phyloP scores from a whole-genome alignment of 2,113 vertebrate genomes.

The Polyodon spathula region DNA sequence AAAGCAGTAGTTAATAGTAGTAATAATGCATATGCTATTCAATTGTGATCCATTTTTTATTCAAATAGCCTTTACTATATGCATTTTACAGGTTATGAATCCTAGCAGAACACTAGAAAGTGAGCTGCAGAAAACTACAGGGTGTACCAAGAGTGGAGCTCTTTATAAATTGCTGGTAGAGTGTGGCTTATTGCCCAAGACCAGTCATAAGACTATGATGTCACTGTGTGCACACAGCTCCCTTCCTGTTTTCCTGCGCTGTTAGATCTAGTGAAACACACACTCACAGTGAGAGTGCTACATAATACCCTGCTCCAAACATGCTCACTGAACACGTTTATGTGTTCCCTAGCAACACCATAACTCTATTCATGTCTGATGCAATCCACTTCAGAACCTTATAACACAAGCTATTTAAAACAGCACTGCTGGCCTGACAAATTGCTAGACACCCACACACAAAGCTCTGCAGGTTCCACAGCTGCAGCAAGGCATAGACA shows the following conservation, averaged over 20 bases:
- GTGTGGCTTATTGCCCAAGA: slow-evolving; percentile 46
- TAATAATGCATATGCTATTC: no score
- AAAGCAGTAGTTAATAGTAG: no score
- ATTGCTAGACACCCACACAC: slow-evolving; percentile 36
- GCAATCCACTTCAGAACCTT: slow-evolving; percentile 28
- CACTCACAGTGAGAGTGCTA: neutral
- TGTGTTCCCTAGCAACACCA: slow-evolving; percentile 43
- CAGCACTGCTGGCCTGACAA: slow-evolving; percentile 14
- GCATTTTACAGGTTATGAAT: no score
- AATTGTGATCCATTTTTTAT: no score
- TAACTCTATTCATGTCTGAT: slow-evolving; percentile 37
- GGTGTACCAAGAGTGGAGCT: slow-evolving; percentile 9
- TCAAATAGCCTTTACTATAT: no score
- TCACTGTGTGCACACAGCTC: slow-evolving; percentile 41
- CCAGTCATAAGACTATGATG: slow-evolving; percentile 50
- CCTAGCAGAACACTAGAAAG: neutral
- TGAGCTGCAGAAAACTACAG: slow-evolving; percentile 4
- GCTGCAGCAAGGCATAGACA: slow-evolving; percentile 3
- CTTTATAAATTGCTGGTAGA: slow-evolving; percentile 25
- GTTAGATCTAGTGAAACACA: neutral
- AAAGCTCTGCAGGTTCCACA: slow-evolving; percentile 18
- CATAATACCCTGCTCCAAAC: neutral
- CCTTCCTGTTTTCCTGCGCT: slow-evolving; percentile 32
- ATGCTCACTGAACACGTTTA: slow-evolving; percentile 20
- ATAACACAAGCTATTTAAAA: slow-evolving; percentile 10